Base-by-base conservation (phyloP, 53 echinoderm and acorn worm genomes). In the Astropecten irregularis region DNA sequence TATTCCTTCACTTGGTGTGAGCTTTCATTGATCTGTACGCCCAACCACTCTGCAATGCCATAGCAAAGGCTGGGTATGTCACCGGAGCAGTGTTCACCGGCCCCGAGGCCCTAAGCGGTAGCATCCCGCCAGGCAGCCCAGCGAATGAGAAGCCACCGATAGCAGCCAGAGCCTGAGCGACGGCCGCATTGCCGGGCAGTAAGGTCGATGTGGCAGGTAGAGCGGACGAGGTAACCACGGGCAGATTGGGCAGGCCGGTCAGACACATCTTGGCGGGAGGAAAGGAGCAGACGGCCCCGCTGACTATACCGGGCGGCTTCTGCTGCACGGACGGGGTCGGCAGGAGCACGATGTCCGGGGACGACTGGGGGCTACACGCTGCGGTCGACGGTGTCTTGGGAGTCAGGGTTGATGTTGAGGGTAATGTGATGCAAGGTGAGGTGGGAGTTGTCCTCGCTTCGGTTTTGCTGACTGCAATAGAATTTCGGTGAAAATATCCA, bases 11-110 rank as follows among this genome's bases (percentile, higher is more conserved):
- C 61, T 79, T 79, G 40, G 79, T 46, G 14, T 60, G 61, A 31
- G 79, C n/a, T 79, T 79, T 79, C 62, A 79, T 46, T 1, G 79
- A 59, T 32, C 60, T 60, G 48, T 62, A 79, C 1, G 79, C 61
- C 79, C 79, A 79, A 9, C 79, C 79, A 62, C 62, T 79, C 34
- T 79, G 79, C 33, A 79, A 48, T 9, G 79, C 79, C 62, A 79
- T 61, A 9, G 79, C 79, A 18, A 79, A 48, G 28, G 79, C 79
- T 79, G 79, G 79, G 16, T 79, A 79, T 6, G 79, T 18, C 16
- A 79, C 34, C 28, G 59, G 42, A 9, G 61, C 20, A 33, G 18
- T 38, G 34, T 30, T 48, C 7, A 58, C 57, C 7, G 42, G 21
- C 3, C 23, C 11, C 0, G 62, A 28, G 18, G 60, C 31, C 47